These are phyloP conservation scores for Trididemnum miniatum DNA, from an alignment of 23 tunicate genomes.

Conservation along the genomic window DNA sequence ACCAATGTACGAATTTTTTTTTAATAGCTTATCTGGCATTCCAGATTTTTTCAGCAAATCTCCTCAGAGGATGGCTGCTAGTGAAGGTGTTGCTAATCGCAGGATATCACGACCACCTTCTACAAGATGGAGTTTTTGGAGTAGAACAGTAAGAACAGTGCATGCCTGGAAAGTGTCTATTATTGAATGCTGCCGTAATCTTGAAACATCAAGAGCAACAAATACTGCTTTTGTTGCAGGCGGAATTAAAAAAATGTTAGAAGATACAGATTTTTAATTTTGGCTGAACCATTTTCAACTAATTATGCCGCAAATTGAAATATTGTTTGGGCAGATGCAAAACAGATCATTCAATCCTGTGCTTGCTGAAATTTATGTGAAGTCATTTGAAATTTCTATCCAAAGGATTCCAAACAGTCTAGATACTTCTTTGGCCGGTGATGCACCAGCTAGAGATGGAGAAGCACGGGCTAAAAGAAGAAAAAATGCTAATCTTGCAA, in stretches of 20 bases:
- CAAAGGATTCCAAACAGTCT: no score
- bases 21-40: constrained; percentile 16
- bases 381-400: no score
- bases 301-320: constrained; percentile 25
- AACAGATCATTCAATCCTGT: constrained; percentile 6
- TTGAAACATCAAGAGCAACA: background rate
- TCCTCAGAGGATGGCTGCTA: constrained; percentile 25
- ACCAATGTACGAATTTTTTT: no score
- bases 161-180: background rate
- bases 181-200: constrained; percentile 11
- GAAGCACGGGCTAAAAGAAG: no score
- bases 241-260: constrained; percentile 29
- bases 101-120: constrained; percentile 3
- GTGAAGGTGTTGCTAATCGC: constrained; percentile 9
- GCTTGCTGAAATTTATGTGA: no score
- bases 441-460: no score
- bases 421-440: no score
- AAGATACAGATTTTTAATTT: constrained; percentile 8
- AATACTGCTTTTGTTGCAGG: constrained; percentile 2
- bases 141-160: background rate
- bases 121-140: constrained; percentile 28
- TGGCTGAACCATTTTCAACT: background rate
- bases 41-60: background rate
- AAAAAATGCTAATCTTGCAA: no score
- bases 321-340: constrained; percentile 12